Conservation (phyloP, 2,888 invertebrate genomes). For the Mongoloraphidia duomilia region DNA sequence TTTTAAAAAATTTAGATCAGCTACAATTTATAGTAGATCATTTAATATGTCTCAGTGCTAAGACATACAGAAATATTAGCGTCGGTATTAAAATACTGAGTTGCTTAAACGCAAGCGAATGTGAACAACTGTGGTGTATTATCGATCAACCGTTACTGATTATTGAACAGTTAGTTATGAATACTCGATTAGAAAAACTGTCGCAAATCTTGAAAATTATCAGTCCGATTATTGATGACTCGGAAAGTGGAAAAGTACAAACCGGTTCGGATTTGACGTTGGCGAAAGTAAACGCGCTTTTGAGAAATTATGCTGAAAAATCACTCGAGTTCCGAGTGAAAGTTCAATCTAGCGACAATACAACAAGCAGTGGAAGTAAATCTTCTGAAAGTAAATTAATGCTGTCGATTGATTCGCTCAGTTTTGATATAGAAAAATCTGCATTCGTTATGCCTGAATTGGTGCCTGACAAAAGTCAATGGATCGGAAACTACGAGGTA, state of each 20-base stretch:
- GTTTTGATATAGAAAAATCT: conserved; percentile 38
- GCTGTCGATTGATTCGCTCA: conserved; percentile 48
- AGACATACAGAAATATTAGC: conserved; percentile 43
- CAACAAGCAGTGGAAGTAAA: conserved; percentile 15
- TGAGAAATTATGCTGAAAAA: conserved; percentile 64
- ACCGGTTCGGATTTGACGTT: conserved; percentile 39
- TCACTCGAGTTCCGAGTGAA: conserved; percentile 55
- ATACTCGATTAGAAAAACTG: conserved; percentile 57
- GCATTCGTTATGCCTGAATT: conserved; percentile 63
- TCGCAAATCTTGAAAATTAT: conserved; percentile 44
- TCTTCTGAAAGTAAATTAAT: conserved; percentile 31
- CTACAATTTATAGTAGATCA: conserved; percentile 50
- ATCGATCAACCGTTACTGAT: conserved; percentile 58
- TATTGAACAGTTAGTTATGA: conserved; percentile 78
- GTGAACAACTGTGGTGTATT: conserved; percentile 45
- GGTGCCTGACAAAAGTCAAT: conserved; percentile 63
- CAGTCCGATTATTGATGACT: conserved; percentile 25
- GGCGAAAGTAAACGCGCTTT: conserved; percentile 50
- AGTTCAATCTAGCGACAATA: conserved; percentile 19
- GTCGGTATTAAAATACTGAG: conserved; percentile 54
- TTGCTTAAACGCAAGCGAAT: conserved; percentile 40
- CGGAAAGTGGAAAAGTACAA: conserved; percentile 38
- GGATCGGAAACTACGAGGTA: conserved; percentile 62
- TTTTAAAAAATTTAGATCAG: conserved; percentile 44
- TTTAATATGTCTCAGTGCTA: conserved; percentile 36